Evolutionary conservation across 2,797 vertebrate species (phyloP), one percentile per base, ranked within the genome.

Genomic region (Fringilla coelebs): DNA sequence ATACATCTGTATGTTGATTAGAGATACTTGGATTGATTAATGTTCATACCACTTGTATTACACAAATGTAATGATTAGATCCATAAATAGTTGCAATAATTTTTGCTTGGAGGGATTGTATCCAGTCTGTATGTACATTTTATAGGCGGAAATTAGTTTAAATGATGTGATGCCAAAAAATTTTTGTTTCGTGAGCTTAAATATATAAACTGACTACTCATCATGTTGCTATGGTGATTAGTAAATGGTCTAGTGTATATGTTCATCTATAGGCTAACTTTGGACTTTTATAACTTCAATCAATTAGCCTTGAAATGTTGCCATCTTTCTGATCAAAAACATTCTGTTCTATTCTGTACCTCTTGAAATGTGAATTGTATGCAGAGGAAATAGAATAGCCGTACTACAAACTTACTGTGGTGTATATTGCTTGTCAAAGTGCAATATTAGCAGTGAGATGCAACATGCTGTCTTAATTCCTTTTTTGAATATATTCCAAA

Each of bases 221-320:
- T 91, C 46, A 21, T 70, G 75, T 95, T 90, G 62, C 93, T 89
- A 17, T 84, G 81, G 88, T 84, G 81, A 92, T 79, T 68, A 79
- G 46, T 58, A 40, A 95, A 52, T 71, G 48, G 25, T 72, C 16
- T 54, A 73, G 46, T 85, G 31, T 46, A 11, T 80, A 17, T 29
- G 10, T 81, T 92, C 28, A 38, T 92, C 80, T 6, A 2, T 46
- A 41, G 79, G 41, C 36, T 78, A 34, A 41, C 28, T 82, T 82
- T 90, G 61, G 67, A 61, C 22, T 54, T 86, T n/a, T 66, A 22
- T 49, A 61, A 66, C 32, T 84, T 81, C 13, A 71, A 28, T 95
- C 80, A 91, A 78, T 92, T 95, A 45, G 65, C 87, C 41, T 94
- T 93, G 95, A 96, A 95, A 55, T 16, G 5, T n/a, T 87, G 73